These are phyloP conservation scores for Eurois occulta DNA, from an alignment of 2,888 invertebrate species.

Conservation along the genomic window DNA sequence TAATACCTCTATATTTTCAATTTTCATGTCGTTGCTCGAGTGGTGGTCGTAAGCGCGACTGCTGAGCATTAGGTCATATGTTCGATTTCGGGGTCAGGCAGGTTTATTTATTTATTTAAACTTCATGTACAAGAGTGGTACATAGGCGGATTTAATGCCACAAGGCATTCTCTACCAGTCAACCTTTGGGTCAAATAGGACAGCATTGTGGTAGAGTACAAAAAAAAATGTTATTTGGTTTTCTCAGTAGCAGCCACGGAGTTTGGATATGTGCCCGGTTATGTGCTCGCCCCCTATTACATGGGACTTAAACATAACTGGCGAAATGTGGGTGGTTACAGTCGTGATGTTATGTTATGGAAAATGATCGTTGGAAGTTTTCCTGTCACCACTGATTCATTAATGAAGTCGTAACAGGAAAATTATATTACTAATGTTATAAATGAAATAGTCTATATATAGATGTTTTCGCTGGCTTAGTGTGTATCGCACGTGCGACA, in stretches of 20 bases:
- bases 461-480: background rate
- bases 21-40: background rate
- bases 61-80: background rate
- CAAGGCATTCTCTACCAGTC: too few species aligned
- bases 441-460: background rate
- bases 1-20: background rate
- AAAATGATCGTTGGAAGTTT: background rate
- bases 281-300: background rate
- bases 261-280: background rate
- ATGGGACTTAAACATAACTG: background rate
- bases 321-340: background rate
- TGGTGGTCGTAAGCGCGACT: too few species aligned
- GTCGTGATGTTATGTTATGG: background rate
- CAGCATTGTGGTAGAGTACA: too few species aligned
- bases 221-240: background rate
- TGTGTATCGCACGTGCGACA: background rate
- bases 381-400: background rate
- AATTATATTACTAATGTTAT: background rate
- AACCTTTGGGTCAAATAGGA: too few species aligned
- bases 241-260: background rate
- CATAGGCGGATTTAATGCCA: too few species aligned
- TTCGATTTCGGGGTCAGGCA: background rate
- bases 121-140: too few species aligned
- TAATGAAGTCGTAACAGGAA: background rate
- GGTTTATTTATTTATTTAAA: too few species aligned